Evolutionary conservation across 35 echinoderm and acorn worm species (phyloP), one percentile per base, ranked within the genome.

Genomic region (Heliocidaris erythrogramma): DNA sequence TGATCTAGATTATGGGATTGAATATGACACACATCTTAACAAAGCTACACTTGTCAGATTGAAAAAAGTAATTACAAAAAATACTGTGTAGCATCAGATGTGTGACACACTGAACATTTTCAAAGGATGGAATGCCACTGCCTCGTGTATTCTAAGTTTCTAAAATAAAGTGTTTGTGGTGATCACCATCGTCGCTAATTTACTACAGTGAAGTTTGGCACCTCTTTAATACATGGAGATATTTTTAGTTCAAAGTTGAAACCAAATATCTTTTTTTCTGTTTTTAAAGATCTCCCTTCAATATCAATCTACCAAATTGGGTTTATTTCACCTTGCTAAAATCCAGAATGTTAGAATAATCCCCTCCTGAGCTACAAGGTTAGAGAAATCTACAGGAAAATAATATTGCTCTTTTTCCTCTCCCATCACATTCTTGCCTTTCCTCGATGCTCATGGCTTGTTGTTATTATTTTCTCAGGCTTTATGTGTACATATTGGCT

Each of bases 401-500:
- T 78, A 78, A 78, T 78, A 78, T 78, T 78, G 65, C 65, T 78
- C 65, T n/a, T 78, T 78, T 78, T n/a, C 0, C 65, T 78, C 65
- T 78, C 27, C 65, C 18, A 27, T 78, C 21, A 24, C 65, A 78
- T 78, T 78, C 65, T 78, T 78, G 65, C 65, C 65, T 78, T 78
- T 78, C 65, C 27, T 78, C 65, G 18, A 18, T n/a, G 65, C 65
- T 78, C 65, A 18, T n/a, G 65, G 65, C 65, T n/a, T 78, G 65
- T 78, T 78, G 65, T 78, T 78, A 78, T 78, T 78, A 78, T 78
- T 78, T 78, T 78, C 65, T 78, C 65, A 3, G n/a, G 17, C 65
- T 78, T 78, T 78, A 78, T 78, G 65, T 78, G 65, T 78, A 78
- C 65, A 78, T 78, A 78, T 78, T 78, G 65, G 65, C 65, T 78